Conservation (phyloP, 2,797 vertebrate genomes). For the Cheirogaleus major region DNA sequence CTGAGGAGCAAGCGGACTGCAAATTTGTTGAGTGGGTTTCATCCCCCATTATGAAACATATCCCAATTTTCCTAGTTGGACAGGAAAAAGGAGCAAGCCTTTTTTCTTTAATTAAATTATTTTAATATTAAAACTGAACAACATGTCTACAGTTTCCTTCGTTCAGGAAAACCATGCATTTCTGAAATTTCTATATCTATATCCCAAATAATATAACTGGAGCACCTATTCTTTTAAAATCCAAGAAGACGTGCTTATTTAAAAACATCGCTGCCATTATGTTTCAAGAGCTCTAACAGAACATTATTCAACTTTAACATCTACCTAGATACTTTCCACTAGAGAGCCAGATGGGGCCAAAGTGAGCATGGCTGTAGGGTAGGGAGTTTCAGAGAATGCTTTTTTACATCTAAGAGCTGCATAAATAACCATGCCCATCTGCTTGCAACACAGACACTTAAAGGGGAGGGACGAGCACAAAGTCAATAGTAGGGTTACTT, state of each 20-base stretch:
- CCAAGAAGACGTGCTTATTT: background rate
- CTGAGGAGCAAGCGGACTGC: background rate
- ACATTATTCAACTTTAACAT: background rate
- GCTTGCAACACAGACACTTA: background rate
- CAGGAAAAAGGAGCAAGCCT: background rate
- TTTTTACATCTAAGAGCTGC: background rate
- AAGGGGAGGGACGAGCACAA: background rate
- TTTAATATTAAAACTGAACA: background rate
- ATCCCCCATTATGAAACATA: background rate
- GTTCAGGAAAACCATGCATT: background rate
- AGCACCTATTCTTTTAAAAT: background rate
- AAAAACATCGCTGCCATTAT: background rate
- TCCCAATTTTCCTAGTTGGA: background rate
- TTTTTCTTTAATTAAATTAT: conserved; percentile 11
- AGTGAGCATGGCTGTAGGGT: background rate
- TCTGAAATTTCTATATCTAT: background rate
- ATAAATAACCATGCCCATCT: background rate
- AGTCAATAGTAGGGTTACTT: background rate
- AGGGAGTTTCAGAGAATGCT: background rate
- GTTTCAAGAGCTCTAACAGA: background rate
- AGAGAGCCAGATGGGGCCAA: background rate
- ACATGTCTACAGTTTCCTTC: background rate
- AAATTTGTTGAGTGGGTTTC: background rate
- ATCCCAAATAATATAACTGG: no score
- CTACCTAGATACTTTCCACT: background rate